Percentiles rank a stretch among this genome's conserved stretches.
Conservation (phyloP, 23 tunicate species). For the Clavelina lepadiformis region DNA sequence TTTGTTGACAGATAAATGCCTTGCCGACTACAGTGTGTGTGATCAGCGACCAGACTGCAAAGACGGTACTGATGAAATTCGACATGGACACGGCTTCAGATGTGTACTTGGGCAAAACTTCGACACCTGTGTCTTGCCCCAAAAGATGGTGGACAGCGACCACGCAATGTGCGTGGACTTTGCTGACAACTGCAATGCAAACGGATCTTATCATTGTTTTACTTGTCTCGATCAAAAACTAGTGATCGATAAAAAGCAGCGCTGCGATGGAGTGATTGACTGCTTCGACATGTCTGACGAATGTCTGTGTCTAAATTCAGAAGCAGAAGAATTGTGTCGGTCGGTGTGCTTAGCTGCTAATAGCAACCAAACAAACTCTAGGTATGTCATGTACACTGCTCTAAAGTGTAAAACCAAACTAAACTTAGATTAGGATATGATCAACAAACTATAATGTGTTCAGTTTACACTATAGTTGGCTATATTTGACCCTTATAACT, state of each 20-base stretch:
- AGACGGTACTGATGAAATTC: slow-evolving; percentile 63
- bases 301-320: slow-evolving; percentile 46
- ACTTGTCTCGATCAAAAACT: slow-evolving; percentile 48
- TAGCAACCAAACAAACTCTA: too few relatives aligned
- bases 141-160: slow-evolving; percentile 16
- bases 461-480: too few relatives aligned
- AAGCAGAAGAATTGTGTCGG: slow-evolving; percentile 22
- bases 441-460: too few relatives aligned
- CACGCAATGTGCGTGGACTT: slow-evolving; percentile 35
- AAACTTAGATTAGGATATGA: too few relatives aligned
- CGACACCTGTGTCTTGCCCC: slow-evolving; percentile 57
- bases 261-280: slow-evolving; percentile 72
- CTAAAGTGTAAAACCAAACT: too few relatives aligned
- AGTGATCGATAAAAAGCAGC: slow-evolving; percentile 32
- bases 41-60: slow-evolving; percentile 51
- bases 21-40: slow-evolving; percentile 28
- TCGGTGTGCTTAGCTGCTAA: slow-evolving; percentile 23
- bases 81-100: slow-evolving; percentile 52
- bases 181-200: slow-evolving; percentile 33
- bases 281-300: slow-evolving; percentile 80
- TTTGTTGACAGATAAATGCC: slow-evolving; percentile 51
- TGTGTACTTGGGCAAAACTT: slow-evolving; percentile 46
- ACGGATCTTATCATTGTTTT: slow-evolving; percentile 27
- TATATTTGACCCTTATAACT: too few relatives aligned
- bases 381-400: too few relatives aligned